phyloP scores from a whole-genome alignment of 2,888 invertebrate species.

The Oscheius onirici region DNA sequence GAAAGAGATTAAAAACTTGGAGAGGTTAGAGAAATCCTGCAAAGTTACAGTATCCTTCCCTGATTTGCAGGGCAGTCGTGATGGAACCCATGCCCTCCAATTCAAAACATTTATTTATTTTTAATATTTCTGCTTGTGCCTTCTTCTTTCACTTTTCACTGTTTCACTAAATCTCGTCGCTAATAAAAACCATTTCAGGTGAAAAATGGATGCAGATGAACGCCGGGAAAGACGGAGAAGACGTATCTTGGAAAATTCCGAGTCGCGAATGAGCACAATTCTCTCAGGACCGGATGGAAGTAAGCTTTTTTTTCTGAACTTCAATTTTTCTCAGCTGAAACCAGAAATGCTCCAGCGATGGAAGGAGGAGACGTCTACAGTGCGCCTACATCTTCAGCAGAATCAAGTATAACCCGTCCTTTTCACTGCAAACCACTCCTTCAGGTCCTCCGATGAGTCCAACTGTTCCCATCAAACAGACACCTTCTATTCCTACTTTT shows the following conservation, averaged over 20 bases:
- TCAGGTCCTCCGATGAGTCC: constrained; percentile 1
- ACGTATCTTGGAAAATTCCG: constrained; percentile 47
- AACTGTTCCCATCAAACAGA: not conserved
- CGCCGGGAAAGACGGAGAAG: constrained; percentile 43
- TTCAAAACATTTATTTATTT: no score
- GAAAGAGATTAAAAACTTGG: no score
- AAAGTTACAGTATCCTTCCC: no score
- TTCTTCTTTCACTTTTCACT: not conserved
- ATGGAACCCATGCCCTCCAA: no score
- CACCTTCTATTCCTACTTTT: not conserved
- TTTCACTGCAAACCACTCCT: not conserved
- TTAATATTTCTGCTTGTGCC: no score
- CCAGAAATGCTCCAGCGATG: constrained; percentile 49
- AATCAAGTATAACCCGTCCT: not conserved
- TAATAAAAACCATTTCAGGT: constrained; percentile 8
- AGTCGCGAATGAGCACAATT: constrained; percentile 46
- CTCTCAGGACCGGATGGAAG: constrained; percentile 49
- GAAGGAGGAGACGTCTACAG: constrained; percentile 57
- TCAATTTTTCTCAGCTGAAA: constrained; percentile 31
- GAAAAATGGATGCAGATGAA: constrained; percentile 37
- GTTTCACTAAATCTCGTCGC: not conserved
- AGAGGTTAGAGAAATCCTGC: no score
- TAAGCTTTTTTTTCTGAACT: not conserved
- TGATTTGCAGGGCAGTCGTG: no score
- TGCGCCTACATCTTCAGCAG: constrained; percentile 20